Conservation (phyloP, 2,113 vertebrate genomes). For the Amblyopsis rosae region DNA sequence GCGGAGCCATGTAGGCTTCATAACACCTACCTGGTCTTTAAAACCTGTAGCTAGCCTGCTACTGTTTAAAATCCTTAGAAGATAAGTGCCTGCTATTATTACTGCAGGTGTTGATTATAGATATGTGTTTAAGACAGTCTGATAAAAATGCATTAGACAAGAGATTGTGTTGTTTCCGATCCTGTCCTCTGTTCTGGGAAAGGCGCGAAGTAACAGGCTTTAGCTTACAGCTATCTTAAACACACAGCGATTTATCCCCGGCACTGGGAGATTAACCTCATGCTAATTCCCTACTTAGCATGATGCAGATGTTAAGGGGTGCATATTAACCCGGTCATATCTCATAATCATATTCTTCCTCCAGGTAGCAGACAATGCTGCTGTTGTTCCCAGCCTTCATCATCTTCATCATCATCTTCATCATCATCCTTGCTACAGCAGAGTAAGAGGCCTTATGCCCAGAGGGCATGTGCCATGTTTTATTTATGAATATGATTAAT, state of each 20-base stretch:
- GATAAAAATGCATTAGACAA: too few species aligned
- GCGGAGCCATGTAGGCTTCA: too few species aligned
- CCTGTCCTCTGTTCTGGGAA: too few species aligned
- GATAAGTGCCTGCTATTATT: too few species aligned
- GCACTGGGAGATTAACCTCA: slow-evolving; percentile 39
- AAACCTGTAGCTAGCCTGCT: too few species aligned
- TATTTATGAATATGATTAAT: slow-evolving; percentile 77
- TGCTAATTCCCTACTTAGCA: slow-evolving; percentile 37
- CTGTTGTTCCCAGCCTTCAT: slow-evolving; percentile 46
- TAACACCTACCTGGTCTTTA: too few species aligned
- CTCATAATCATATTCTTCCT: slow-evolving; percentile 9
- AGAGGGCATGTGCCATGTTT: slow-evolving; percentile 53
- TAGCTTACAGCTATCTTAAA: slow-evolving; percentile 31
- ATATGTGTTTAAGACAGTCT: too few species aligned
- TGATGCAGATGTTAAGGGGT: neutral
- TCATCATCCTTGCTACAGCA: slow-evolving; percentile 39
- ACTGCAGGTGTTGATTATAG: too few species aligned
- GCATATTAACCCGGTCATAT: slow-evolving; percentile 35
- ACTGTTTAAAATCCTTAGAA: too few species aligned
- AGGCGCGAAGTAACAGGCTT: slow-evolving; percentile 12
- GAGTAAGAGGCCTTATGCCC: slow-evolving; percentile 45
- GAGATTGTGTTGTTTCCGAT: too few species aligned
- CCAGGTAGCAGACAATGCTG: slow-evolving; percentile 48
- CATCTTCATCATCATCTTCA: slow-evolving; percentile 3
- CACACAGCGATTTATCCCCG: slow-evolving; percentile 25